These are phyloP conservation scores for Drosophila robusta DNA, from an alignment of 2,888 invertebrate genomes.

Conservation along the genomic window DNA sequence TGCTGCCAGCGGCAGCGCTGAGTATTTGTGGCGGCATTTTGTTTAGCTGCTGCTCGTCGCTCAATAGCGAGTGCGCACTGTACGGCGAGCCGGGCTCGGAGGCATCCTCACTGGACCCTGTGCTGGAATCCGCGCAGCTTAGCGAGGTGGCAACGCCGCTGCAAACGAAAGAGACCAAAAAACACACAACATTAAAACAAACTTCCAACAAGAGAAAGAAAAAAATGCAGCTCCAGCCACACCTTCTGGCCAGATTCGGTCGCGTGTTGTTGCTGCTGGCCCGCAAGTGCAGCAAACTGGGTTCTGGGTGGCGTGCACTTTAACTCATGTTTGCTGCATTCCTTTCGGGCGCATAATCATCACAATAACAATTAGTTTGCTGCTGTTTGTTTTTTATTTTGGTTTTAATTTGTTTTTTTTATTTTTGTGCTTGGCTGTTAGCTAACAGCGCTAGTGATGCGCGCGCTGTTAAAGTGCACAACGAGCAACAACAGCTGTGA, in stretches of 20 bases:
- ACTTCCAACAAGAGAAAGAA: not conserved
- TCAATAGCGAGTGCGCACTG: conserved; percentile 85
- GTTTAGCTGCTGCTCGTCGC: conserved; percentile 87
- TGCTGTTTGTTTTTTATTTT: conserved; percentile 30
- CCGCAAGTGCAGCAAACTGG: conserved; percentile 16
- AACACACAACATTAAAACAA: not conserved
- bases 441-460: conserved; percentile 31
- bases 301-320: conserved; percentile 24
- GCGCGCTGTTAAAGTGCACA: conserved; percentile 39
- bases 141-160: conserved; percentile 93
- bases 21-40: conserved; percentile 85
- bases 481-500: conserved; percentile 47
- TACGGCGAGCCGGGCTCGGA: conserved; percentile 94
- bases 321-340: conserved; percentile 46
- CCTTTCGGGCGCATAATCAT: conserved; percentile 12
- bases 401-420: conserved; percentile 38
- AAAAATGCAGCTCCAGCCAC: conserved; percentile 34
- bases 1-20: conserved; percentile 58
- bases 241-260: conserved; percentile 33
- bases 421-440: conserved; percentile 45
- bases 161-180: conserved; percentile 64
- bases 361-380: conserved; percentile 50
- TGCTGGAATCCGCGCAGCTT: conserved; percentile 89
- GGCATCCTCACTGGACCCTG: conserved; percentile 91
- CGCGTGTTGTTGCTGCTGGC: conserved; percentile 16